These are phyloP conservation scores for Hucho hucho DNA, from an alignment of 2,113 vertebrate species.

Conservation along the genomic window DNA sequence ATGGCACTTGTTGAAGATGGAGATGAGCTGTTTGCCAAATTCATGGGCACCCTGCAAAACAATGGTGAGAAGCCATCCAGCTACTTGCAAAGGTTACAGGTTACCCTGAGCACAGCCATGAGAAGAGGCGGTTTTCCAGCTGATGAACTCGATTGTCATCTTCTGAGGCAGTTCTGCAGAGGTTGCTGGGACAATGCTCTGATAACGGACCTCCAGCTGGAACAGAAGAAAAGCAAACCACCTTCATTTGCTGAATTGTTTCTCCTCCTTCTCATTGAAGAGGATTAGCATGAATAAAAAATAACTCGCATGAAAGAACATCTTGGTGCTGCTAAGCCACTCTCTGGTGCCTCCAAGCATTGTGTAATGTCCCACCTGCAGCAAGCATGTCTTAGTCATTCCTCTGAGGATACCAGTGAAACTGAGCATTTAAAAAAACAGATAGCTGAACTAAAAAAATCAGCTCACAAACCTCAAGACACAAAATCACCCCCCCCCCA, in stretches of 20 bases:
- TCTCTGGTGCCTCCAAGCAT: neutral
- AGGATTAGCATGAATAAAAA: constrained; percentile 5
- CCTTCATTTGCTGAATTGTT: constrained; percentile 10
- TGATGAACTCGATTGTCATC: neutral
- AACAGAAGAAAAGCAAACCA: constrained; percentile 4
- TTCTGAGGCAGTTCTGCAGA: neutral
- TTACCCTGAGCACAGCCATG: neutral
- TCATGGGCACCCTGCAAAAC: constrained; percentile 3
- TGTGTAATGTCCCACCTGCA: neutral
- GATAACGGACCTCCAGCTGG: neutral
- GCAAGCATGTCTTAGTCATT: neutral
- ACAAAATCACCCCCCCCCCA: too few relatives aligned
- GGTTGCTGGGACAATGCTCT: constrained; percentile 17
- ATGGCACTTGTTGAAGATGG: neutral
- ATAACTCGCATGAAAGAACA: constrained; percentile 1
- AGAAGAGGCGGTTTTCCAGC: constrained; percentile 3
- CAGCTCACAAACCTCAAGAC: neutral
- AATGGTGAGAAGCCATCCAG: constrained; percentile 1
- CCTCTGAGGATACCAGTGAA: neutral
- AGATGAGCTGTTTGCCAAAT: constrained; percentile 17
- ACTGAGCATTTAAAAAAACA: neutral
- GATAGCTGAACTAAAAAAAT: neutral
- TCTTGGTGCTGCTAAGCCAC: neutral
- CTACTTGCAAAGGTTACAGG: constrained; percentile 6
- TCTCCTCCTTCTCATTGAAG: neutral